Evolutionary conservation across 1,140 invertebrate species (phyloP).

Genomic region (Globodera ellingtonae): DNA sequence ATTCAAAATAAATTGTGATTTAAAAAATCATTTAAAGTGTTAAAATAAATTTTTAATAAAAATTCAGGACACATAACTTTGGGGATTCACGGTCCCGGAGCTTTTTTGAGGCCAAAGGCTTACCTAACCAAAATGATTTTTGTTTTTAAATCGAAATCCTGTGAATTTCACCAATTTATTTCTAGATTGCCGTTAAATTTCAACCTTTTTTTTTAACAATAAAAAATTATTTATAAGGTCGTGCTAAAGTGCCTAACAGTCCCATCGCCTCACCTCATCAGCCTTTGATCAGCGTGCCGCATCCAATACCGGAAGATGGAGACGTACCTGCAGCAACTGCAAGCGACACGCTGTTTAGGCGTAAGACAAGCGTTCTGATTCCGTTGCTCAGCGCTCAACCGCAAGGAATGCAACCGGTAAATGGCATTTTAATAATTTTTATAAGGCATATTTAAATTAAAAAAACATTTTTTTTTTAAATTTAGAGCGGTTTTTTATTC

Average conservation of each 20-base stretch:
- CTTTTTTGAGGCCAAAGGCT: no score
- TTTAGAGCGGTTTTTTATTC: no score
- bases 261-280: constrained; percentile 1
- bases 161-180: no score
- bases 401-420: background rate
- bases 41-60: background rate
- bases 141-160: no score
- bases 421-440: background rate
- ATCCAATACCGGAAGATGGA: constrained; percentile 18
- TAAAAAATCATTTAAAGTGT: background rate
- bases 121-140: no score
- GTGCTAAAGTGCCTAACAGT: background rate
- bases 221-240: background rate
- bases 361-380: constrained; percentile 58
- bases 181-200: background rate
- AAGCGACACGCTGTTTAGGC: constrained; percentile 3
- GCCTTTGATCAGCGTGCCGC: constrained; percentile 48
- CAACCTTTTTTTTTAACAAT: constrained; percentile 10
- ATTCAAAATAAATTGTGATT: background rate
- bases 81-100: no score
- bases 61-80: no score
- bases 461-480: no score
- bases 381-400: constrained; percentile 48
- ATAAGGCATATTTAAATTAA: no score
- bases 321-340: background rate